A percentile compares a stretch with the other conserved stretches of the same genome.
Conservation (phyloP, 2,797 vertebrate genomes). For the Decapterus maruadsi region DNA sequence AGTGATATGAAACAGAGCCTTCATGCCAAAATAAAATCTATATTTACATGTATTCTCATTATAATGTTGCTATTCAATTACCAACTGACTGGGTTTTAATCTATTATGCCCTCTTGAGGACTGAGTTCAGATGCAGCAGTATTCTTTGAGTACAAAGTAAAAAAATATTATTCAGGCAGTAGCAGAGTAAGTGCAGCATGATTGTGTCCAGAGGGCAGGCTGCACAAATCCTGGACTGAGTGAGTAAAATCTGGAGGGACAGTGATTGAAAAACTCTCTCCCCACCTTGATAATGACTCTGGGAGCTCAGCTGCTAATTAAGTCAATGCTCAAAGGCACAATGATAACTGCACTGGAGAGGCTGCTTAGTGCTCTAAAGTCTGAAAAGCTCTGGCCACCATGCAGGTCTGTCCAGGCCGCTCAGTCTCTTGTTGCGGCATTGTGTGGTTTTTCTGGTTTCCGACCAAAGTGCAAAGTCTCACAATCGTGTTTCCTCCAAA, state of each 20-base stretch:
- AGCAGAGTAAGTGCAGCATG: constrained; percentile 10
- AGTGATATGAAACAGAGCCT: constrained; percentile 54
- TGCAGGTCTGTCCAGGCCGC: constrained; percentile 7
- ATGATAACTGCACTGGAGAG: constrained; percentile 30
- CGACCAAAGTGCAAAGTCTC: constrained; percentile 9
- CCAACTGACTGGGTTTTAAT: constrained; percentile 55
- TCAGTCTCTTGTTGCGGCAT: not conserved
- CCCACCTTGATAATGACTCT: constrained; percentile 54
- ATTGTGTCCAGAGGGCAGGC: constrained; percentile 26
- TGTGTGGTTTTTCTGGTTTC: constrained; percentile 14
- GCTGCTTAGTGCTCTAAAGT: constrained; percentile 39
- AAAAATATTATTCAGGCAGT: constrained; percentile 6
- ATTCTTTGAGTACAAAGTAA: constrained; percentile 20
- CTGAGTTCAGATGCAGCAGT: constrained; percentile 19
- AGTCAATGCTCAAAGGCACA: constrained; percentile 45
- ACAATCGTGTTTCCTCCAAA: constrained; percentile 6
- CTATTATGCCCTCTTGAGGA: constrained; percentile 34
- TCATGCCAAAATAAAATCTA: constrained; percentile 64
- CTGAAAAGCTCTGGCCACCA: constrained; percentile 20
- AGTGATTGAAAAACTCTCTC: constrained; percentile 31
- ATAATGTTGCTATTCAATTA: constrained; percentile 57
- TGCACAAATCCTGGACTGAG: constrained; percentile 32
- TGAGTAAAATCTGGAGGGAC: constrained; percentile 36
- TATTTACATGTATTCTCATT: constrained; percentile 71
- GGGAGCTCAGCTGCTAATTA: constrained; percentile 60